These are phyloP conservation scores for Pantherophis vulpinus DNA, from an alignment of 2,797 vertebrate species.

Conservation along the genomic window DNA sequence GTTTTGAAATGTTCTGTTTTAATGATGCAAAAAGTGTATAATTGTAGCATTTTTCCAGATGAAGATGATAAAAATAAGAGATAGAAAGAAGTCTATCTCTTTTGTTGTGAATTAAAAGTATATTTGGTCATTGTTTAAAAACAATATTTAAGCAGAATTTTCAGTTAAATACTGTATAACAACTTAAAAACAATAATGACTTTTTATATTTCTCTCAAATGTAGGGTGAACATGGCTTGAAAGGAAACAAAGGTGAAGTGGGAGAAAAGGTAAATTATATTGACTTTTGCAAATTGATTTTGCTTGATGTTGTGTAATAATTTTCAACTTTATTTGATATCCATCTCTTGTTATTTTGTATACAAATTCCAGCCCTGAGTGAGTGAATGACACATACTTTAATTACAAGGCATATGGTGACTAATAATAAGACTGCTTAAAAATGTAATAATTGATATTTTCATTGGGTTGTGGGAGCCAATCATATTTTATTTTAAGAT, in stretches of 20 bases:
- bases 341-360: not conserved
- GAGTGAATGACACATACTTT: not conserved
- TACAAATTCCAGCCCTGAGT: not conserved
- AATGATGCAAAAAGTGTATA: not conserved
- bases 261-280: constrained; percentile 71
- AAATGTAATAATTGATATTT: not conserved
- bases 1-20: not conserved
- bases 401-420: not conserved
- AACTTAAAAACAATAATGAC: constrained; percentile 11
- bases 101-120: not conserved
- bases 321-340: not conserved
- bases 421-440: not conserved
- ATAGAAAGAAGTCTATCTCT: not conserved
- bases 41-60: not conserved
- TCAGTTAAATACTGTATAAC: not conserved
- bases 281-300: not conserved
- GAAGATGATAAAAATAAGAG: not conserved
- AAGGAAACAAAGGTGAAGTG: constrained; percentile 69
- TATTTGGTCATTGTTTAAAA: not conserved
- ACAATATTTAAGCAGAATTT: not conserved
- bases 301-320: not conserved
- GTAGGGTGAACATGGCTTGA: constrained; percentile 71
- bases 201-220: constrained; percentile 35
- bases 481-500: not conserved
- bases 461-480: not conserved